Evolutionary conservation across 2,797 vertebrate genomes (phyloP), one percentile per base, ranked within the genome.

Genomic region (Enteromius paludinosus): DNA sequence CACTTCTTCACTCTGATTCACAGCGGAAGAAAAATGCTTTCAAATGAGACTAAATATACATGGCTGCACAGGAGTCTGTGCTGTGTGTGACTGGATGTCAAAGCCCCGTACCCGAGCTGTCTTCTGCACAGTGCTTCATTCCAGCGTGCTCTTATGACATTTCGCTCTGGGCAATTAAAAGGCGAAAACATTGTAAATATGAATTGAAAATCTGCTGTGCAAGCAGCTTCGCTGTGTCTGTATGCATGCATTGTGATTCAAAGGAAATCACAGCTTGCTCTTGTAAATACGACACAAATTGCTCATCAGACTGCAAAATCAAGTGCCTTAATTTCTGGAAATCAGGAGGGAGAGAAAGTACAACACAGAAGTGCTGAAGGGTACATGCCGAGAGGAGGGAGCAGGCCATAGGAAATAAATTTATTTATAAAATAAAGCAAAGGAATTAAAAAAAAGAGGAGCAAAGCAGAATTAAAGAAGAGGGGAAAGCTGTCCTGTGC

Each of bases 261-360:
- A 92, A 83, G 79, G 47, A 70, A 84, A 82, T 66, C 18, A 81
- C 86, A 85, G 85, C 79, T 85, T 90, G 90, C 90, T 93, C 91
- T 92, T 82, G 85, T 86, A 92, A 91, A 93, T 91, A 91, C 90
- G 89, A 89, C 88, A 83, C 81, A 89, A 92, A 93, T 94, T 89
- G 89, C 90, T 89, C 89, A 92, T 92, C 87, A 92, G 91, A 91
- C 90, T 92, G 90, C 85, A 86, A 89, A 91, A 91, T 91, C 91
- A 93, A 94, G 90, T 88, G 88, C 89, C 89, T 89, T 91, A 85
- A 88, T 90, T 91, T 85, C 84, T 82, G 87, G 81, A 88, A 91
- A 89, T 86, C 82, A 86, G 78, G 49, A 79, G 47, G 41, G 87
- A 89, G 89, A 91, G 85, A 87, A 83, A 87, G 90, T 81, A 86